Conservation (phyloP, 2,113 vertebrate genomes). For the Megaleporinus macrocephalus region DNA sequence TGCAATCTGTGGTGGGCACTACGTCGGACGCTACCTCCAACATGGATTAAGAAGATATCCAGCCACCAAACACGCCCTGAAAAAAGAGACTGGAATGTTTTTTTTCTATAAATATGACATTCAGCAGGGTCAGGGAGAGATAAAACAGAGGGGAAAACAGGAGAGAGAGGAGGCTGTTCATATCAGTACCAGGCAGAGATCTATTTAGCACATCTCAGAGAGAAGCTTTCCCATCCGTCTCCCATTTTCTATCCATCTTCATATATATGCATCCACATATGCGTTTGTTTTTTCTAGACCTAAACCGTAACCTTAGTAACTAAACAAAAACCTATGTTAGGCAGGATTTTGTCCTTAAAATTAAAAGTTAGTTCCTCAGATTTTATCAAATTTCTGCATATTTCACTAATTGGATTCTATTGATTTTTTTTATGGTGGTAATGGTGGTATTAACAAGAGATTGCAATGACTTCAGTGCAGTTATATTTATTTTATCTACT, state of each 20-base stretch:
- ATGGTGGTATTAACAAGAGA: too few species aligned
- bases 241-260: neutral
- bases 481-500: too few species aligned
- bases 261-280: too few species aligned
- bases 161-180: slow-evolving; percentile 20
- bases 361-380: too few species aligned
- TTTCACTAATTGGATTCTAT: too few species aligned
- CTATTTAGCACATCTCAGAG: neutral
- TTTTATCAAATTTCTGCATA: too few species aligned
- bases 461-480: too few species aligned
- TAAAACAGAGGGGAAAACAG: neutral
- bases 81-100: slow-evolving; percentile 1
- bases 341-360: too few species aligned
- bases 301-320: too few species aligned
- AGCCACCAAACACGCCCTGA: slow-evolving; percentile 26
- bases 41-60: slow-evolving; percentile 8
- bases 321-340: too few species aligned
- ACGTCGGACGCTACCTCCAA: slow-evolving; percentile 2
- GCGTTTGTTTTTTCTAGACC: too few species aligned
- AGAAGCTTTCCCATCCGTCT: neutral
- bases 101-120: neutral
- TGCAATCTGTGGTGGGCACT: slow-evolving; percentile 40
- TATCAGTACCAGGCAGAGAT: slow-evolving; percentile 49
- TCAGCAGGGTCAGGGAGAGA: slow-evolving; percentile 24
- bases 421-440: too few species aligned